Evolutionary conservation across 2,888 invertebrate genomes (phyloP).

Genomic region (Morpho achilles): DNA sequence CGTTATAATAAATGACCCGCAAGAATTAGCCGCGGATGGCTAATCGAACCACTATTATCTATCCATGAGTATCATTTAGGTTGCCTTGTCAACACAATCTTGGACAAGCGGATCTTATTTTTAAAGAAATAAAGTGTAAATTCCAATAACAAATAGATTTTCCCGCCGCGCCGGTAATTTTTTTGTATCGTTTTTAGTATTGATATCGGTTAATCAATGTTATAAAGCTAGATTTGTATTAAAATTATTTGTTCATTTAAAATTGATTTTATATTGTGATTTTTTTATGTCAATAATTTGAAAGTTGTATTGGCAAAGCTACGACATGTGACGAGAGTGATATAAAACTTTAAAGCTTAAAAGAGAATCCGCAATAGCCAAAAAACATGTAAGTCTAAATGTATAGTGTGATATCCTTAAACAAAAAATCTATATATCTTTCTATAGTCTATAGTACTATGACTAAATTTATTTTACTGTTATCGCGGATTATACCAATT

Average conservation of each 20-base stretch:
- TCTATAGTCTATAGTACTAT: too few species aligned
- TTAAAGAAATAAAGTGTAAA: not conserved
- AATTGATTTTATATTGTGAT: conserved; percentile 12
- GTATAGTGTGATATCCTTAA: too few species aligned
- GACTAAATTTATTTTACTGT: too few species aligned
- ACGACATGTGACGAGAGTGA: too few species aligned
- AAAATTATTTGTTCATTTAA: conserved; percentile 10
- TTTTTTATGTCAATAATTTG: conserved; percentile 1
- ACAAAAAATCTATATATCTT: too few species aligned
- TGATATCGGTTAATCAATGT: not conserved
- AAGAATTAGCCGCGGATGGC: conserved; percentile 35
- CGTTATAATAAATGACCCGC: conserved; percentile 42
- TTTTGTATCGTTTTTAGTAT: conserved; percentile 11
- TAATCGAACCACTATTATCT: conserved; percentile 22
- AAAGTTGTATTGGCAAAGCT: not conserved
- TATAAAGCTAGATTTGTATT: conserved; percentile 9
- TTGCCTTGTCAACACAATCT: conserved; percentile 3
- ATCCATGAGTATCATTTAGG: conserved; percentile 13
- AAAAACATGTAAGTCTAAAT: too few species aligned
- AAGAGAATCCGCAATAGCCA: too few species aligned
- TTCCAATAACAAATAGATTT: not conserved
- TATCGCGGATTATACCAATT: too few species aligned
- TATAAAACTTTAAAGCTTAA: too few species aligned
- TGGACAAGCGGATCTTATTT: not conserved
- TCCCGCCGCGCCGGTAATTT: not conserved